Percentiles rank a stretch among this genome's conserved stretches.
These are phyloP conservation scores for Macrotis lagotis DNA, from an alignment of 2,113 vertebrate species.

Conservation along the genomic window DNA sequence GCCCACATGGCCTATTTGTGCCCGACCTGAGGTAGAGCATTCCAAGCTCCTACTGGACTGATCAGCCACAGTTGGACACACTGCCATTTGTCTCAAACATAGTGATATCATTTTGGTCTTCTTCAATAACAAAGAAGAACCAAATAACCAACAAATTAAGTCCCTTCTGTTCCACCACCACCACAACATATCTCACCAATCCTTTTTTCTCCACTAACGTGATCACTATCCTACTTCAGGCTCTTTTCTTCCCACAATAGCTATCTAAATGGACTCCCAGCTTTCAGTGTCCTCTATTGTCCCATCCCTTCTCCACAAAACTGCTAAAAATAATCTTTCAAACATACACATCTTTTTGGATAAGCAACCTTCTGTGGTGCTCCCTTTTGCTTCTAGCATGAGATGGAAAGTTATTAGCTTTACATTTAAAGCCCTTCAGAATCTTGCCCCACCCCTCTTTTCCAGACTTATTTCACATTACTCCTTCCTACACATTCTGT, in stretches of 20 bases:
- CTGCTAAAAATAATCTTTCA: not conserved
- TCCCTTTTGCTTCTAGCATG: not conserved
- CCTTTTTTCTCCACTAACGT: not conserved
- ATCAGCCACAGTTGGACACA: too few species aligned
- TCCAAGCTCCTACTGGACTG: too few species aligned
- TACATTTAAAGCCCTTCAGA: not conserved
- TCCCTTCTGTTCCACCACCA: not conserved
- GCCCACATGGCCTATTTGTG: too few species aligned
- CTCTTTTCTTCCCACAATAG: not conserved
- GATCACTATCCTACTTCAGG: not conserved
- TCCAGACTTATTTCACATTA: not conserved
- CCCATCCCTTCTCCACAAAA: not conserved
- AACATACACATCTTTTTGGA: not conserved
- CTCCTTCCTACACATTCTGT: not conserved
- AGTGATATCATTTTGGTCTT: too few species aligned
- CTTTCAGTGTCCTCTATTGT: not conserved
- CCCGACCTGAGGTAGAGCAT: too few species aligned
- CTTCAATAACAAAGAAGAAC: too few species aligned
- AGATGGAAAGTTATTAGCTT: not conserved
- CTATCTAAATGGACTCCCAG: not conserved
- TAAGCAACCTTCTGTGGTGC: not conserved
- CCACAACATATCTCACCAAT: not conserved
- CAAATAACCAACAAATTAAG: too few species aligned
- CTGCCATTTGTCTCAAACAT: too few species aligned
- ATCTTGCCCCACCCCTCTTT: not conserved